phyloP scores from a whole-genome alignment of 2,797 vertebrate genomes.

The Rhinophrynus dorsalis region DNA sequence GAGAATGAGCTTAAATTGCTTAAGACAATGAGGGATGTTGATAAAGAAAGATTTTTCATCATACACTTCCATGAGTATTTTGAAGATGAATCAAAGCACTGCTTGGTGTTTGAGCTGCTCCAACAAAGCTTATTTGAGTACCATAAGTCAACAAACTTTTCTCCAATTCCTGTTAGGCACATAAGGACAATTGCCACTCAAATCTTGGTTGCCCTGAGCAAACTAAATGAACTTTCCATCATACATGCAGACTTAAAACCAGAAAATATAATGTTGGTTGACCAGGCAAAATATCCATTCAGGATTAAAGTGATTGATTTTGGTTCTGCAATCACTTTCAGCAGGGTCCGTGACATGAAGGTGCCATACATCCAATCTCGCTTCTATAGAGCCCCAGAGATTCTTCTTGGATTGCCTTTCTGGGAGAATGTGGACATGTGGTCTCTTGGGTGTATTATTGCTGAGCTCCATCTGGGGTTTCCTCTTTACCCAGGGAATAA shows the following conservation, averaged over 20 bases:
- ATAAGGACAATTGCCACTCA: constrained; percentile 69
- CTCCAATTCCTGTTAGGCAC: constrained; percentile 59
- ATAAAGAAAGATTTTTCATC: constrained; percentile 61
- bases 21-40: constrained; percentile 53
- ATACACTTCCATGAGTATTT: constrained; percentile 70
- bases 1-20: constrained; percentile 70
- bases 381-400: constrained; percentile 73
- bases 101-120: constrained; percentile 73
- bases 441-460: constrained; percentile 73
- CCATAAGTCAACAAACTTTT: constrained; percentile 68
- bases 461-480: constrained; percentile 71
- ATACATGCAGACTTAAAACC: constrained; percentile 73
- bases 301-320: constrained; percentile 75
- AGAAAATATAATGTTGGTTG: constrained; percentile 77
- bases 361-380: constrained; percentile 75
- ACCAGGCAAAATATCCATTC: constrained; percentile 69
- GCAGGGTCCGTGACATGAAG: constrained; percentile 59
- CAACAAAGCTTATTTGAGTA: constrained; percentile 72
- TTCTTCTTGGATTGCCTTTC: constrained; percentile 73
- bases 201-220: constrained; percentile 64
- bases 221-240: constrained; percentile 71
- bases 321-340: constrained; percentile 68
- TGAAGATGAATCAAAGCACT: constrained; percentile 58
- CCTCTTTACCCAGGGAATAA: constrained; percentile 70
- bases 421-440: constrained; percentile 73